phyloP scores from a whole-genome alignment of 2,797 vertebrate genomes.

The Melopsittacus undulatus region DNA sequence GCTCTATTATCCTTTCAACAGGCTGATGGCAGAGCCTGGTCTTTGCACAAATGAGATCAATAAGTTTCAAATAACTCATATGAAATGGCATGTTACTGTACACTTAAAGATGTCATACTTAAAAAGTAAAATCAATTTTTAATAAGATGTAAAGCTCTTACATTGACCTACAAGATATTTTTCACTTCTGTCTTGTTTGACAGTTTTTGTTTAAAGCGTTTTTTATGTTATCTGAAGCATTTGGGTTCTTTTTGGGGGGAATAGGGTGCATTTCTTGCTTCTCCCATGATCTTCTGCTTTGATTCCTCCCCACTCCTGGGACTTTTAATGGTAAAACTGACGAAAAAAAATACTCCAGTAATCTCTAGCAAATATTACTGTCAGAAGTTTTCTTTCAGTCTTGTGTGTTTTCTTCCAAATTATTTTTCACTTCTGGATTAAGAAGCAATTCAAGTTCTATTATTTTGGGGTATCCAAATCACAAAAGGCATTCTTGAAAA shows the following conservation, averaged over 20 bases:
- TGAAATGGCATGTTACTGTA: conserved; percentile 72
- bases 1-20: conserved; percentile 80
- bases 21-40: conserved; percentile 72
- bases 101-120: conserved; percentile 65
- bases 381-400: neutral
- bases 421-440: neutral
- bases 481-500: conserved; percentile 46
- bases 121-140: conserved; percentile 74
- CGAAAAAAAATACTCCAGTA: neutral
- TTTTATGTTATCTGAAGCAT: conserved; percentile 38
- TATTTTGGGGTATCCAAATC: conserved; percentile 56
- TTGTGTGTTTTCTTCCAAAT: conserved; percentile 13
- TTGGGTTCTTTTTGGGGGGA: neutral
- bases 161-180: conserved; percentile 57
- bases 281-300: conserved; percentile 17
- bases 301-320: neutral
- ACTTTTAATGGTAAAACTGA: conserved; percentile 34
- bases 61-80: conserved; percentile 79
- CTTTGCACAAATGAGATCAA: conserved; percentile 79
- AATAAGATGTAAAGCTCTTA: conserved; percentile 74
- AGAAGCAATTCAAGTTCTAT: conserved; percentile 37
- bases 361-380: neutral
- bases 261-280: neutral
- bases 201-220: conserved; percentile 71
- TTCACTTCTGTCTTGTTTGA: conserved; percentile 56